Percentiles rank a stretch among this genome's conserved stretches.
Conservation (phyloP, 2,888 invertebrate species). For the Linnaemya vulpina region DNA sequence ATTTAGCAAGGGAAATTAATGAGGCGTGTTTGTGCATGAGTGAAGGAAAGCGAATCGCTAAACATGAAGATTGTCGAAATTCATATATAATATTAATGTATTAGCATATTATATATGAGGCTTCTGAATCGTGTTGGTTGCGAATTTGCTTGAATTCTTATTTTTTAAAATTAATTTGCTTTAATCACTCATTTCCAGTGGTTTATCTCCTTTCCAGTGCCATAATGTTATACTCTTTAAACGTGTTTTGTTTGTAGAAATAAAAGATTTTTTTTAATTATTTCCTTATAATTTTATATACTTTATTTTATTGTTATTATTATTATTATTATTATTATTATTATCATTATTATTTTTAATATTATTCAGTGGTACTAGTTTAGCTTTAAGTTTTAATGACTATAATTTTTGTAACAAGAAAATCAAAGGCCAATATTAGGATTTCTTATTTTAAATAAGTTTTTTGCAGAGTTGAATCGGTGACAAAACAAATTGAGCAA, state of each 20-base stretch:
- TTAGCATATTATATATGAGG: no score
- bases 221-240: not conserved
- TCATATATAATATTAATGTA: not conserved
- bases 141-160: not conserved
- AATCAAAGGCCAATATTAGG: conserved; percentile 73
- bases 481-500: conserved; percentile 12
- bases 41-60: not conserved
- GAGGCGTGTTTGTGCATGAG: not conserved
- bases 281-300: not conserved
- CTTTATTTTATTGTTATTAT: not conserved
- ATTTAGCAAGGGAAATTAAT: not conserved
- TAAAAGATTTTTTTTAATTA: conserved; percentile 23
- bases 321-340: conserved; percentile 3
- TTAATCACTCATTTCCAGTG: conserved; percentile 37
- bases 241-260: conserved; percentile 30
- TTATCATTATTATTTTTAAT: not conserved
- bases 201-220: not conserved
- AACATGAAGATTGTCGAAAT: not conserved
- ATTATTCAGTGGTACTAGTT: not conserved
- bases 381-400: conserved; percentile 40
- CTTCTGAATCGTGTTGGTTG: no score
- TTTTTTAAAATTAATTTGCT: not conserved
- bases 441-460: conserved; percentile 38
- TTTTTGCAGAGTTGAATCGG: not conserved
- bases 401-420: conserved; percentile 55